A percentile compares a stretch with the other conserved stretches of the same genome.
These are phyloP conservation scores for Anisognathus igniventris DNA, from an alignment of 2,797 vertebrate species.

Conservation along the genomic window DNA sequence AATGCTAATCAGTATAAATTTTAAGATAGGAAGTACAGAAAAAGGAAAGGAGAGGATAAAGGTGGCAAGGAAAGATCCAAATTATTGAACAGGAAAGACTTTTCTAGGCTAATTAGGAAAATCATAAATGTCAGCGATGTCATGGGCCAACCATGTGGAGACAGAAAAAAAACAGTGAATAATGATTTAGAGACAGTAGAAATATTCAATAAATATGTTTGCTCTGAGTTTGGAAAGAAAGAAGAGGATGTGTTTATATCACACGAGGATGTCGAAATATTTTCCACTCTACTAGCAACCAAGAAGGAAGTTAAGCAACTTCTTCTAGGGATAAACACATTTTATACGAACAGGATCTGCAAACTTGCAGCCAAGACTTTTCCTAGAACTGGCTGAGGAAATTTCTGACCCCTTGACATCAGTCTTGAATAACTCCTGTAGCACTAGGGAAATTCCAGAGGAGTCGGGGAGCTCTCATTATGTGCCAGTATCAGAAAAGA, in stretches of 20 bases:
- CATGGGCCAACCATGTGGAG: conserved; percentile 20
- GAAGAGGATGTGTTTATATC: conserved; percentile 57
- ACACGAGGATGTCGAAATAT: conserved; percentile 50
- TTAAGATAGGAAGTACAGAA: background rate
- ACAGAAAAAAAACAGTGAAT: conserved; percentile 10
- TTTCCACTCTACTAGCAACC: conserved; percentile 61
- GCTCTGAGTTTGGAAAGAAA: conserved; percentile 46
- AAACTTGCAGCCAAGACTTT: conserved; percentile 51
- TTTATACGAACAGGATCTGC: conserved; percentile 48
- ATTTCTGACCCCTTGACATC: conserved; percentile 56
- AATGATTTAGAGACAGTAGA: conserved; percentile 43
- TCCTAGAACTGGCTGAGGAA: conserved; percentile 65
- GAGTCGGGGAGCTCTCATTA: background rate
- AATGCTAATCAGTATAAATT: conserved; percentile 27
- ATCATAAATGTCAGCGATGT: conserved; percentile 1
- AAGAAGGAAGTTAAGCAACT: conserved; percentile 67
- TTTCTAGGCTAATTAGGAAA: conserved; percentile 24
- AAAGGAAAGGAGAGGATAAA: conserved; percentile 4
- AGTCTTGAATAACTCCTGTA: conserved; percentile 43
- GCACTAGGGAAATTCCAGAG: conserved; percentile 39
- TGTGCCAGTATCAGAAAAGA: conserved; percentile 22
- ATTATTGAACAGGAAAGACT: conserved; percentile 11
- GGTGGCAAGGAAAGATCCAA: background rate
- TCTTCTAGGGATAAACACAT: conserved; percentile 66
- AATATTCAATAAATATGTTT: conserved; percentile 57